Evolutionary conservation across 2,797 vertebrate genomes (phyloP).

Genomic region (Margarornis squamiger): DNA sequence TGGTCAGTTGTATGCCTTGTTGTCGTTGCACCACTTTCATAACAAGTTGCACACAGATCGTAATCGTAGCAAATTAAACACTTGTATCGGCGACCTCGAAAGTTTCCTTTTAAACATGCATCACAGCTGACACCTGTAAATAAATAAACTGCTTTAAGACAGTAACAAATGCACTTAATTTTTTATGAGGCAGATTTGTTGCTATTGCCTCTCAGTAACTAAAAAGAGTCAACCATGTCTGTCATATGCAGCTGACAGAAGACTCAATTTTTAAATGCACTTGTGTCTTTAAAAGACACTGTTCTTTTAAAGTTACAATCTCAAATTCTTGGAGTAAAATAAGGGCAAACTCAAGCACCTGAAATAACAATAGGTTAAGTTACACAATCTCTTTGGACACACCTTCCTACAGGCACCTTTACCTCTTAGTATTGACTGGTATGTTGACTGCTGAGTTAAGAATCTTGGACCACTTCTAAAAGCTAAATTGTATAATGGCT

Average conservation of each 20-base stretch:
- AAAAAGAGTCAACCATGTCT: background rate
- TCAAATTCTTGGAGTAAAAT: background rate
- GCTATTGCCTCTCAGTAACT: background rate
- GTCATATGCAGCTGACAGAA: background rate
- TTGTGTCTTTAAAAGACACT: background rate
- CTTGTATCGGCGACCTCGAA: constrained; percentile 96
- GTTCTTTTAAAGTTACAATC: background rate
- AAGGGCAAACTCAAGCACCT: background rate
- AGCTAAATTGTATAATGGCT: background rate
- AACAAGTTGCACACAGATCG: constrained; percentile 98
- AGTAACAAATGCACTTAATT: background rate
- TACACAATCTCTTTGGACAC: background rate
- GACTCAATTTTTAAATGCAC: background rate
- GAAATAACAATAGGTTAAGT: background rate
- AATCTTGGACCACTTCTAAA: background rate
- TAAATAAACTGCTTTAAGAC: constrained; percentile 36
- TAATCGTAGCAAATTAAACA: constrained; percentile 99
- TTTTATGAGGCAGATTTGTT: background rate
- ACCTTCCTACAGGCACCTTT: background rate
- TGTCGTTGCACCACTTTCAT: constrained; percentile 97
- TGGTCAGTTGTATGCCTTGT: constrained; percentile 98
- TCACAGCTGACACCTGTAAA: constrained; percentile 98
- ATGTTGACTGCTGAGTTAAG: background rate
- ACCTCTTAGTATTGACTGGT: background rate
- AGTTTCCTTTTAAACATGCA: constrained; percentile 99